Evolutionary conservation across 2,113 vertebrate species (phyloP).

Genomic region (Pseudorectes ferrugineus): DNA sequence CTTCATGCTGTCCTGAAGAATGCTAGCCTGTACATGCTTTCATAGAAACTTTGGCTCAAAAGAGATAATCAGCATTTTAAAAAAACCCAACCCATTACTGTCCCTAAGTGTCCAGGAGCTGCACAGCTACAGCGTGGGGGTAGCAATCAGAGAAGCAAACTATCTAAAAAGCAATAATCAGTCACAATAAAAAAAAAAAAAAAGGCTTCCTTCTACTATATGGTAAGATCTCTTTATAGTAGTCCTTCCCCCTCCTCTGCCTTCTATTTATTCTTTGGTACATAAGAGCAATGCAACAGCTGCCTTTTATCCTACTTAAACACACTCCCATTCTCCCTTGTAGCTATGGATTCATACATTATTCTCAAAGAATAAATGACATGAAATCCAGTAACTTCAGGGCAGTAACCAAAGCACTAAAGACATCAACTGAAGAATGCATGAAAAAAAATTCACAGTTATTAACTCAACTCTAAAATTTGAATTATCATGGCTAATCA

Average conservation of each 20-base stretch:
- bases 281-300: background rate
- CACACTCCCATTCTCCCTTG: background rate
- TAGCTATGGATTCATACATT: background rate
- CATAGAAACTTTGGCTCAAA: background rate
- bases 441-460: background rate
- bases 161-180: background rate
- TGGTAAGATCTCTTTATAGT: background rate
- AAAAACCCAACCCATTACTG: background rate
- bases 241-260: background rate
- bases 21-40: background rate
- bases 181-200: background rate
- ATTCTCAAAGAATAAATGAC: background rate
- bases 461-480: background rate
- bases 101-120: background rate
- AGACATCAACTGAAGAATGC: background rate
- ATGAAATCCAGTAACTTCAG: background rate
- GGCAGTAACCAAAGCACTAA: background rate
- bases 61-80: background rate
- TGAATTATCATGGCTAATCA: background rate
- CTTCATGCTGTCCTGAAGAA: background rate
- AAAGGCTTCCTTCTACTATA: background rate
- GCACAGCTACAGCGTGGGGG: background rate
- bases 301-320: constrained; percentile 42
- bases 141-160: background rate
- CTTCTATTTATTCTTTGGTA: background rate